Base-by-base conservation (phyloP, 1,140 invertebrate species). In the Lasioglossum baleicum region DNA sequence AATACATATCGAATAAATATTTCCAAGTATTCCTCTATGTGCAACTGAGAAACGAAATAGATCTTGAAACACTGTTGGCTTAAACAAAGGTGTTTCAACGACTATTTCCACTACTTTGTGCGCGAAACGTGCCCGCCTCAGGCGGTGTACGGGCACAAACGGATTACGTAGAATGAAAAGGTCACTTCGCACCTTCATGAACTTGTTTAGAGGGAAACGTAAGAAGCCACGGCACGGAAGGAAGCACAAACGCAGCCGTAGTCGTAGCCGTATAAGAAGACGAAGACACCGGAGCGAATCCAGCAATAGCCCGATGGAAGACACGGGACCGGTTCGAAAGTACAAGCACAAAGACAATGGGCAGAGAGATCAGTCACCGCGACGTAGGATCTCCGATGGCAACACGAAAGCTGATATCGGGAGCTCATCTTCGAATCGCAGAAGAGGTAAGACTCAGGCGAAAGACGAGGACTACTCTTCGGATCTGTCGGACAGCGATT, bases 401-500 rank as follows among this genome's bases (percentile, higher is more conserved):
- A 78, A n/a, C n/a, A 0, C 71, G 22, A 42, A 15, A n/a, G n/a
- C 15, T 17, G 48, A 71, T 56, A 65, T 78, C 48, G 67, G 67
- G 6, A 44, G 71, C 15, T 13, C n/a, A 0, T 72, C 31, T 13
- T 42, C 60, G 35, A 53, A n/a, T 44, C 76, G 60, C 51, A 65
- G 72, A 31, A 26, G 48, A 22, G 61, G 13, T 31, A 72, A 42
- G 11, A 4, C n/a, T 60, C 65, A 10, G 22, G 13, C 17, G 4
- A 78, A n/a, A 10, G 69, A 56, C 53, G 15, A 15, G 2, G 51
- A 11, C 5, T 44, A 31, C 31, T 56, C 56, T 40, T 72, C 40
- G 10, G 60, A 72, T 44, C 13, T 53, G 10, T 72, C 69, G 22
- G 69, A 78, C 7, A 78, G 48, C 22, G 60, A 78, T 11, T 72